A percentile compares a stretch with the other conserved stretches of the same genome.
Conservation (phyloP, 2,888 invertebrate genomes). For the Ennomos fuscantarius region DNA sequence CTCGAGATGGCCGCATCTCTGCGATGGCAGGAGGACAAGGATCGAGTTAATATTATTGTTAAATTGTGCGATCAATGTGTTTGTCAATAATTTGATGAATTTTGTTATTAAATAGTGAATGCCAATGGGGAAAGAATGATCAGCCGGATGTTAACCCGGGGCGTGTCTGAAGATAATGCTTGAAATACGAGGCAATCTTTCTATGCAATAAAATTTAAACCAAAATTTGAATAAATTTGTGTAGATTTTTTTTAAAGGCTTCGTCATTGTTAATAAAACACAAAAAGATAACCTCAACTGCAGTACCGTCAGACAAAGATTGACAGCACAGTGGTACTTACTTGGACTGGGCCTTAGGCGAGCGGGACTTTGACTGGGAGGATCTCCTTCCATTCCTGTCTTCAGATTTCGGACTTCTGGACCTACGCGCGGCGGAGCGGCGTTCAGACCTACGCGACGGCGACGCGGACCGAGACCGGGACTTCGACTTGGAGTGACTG, state of each 20-base stretch:
- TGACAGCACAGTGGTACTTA: conserved; percentile 69
- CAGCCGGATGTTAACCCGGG: conserved; percentile 27
- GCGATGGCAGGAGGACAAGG: conserved; percentile 67
- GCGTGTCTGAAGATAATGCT: conserved; percentile 60
- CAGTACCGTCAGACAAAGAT: conserved; percentile 58
- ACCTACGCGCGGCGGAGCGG: conserved; percentile 42
- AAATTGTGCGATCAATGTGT: conserved; percentile 72
- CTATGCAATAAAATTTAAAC: conserved; percentile 2
- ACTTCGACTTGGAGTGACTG: conserved; percentile 71
- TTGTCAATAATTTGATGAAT: conserved; percentile 41
- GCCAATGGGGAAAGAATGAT: conserved; percentile 49
- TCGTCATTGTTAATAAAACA: not conserved
- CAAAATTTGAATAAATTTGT: no score
- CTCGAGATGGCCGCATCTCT: conserved; percentile 64
- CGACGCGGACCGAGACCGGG: conserved; percentile 61
- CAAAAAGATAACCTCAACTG: conserved; percentile 54
- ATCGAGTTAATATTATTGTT: conserved; percentile 58
- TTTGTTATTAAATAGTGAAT: conserved; percentile 49
- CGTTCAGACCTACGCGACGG: conserved; percentile 51
- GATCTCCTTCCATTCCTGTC: conserved; percentile 59
- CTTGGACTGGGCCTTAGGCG: conserved; percentile 72
- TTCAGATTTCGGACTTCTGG: conserved; percentile 43
- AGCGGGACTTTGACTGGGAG: conserved; percentile 79
- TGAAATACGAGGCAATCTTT: conserved; percentile 53
- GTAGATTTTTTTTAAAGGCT: no score